phyloP scores from a whole-genome alignment of 2,797 vertebrate species.

The Nyctalus aviator region DNA sequence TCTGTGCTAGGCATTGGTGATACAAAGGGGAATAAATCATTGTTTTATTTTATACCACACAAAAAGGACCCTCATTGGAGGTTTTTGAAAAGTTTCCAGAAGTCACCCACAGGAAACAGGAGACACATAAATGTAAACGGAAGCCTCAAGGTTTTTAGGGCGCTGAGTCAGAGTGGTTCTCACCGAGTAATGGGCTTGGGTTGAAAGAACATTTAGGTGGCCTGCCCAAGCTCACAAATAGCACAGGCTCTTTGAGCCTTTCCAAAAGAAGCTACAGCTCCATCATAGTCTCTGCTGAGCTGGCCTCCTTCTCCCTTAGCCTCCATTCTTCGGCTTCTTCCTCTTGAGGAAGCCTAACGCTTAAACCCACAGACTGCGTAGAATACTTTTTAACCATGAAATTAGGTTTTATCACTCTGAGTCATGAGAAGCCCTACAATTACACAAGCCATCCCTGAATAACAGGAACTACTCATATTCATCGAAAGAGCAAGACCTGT shows the following conservation, averaged over 20 bases:
- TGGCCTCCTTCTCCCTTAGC: neutral
- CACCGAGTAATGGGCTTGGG: slow-evolving; percentile 1
- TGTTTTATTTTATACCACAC: neutral
- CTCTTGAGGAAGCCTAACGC: slow-evolving; percentile 20
- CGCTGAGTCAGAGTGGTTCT: slow-evolving; percentile 46
- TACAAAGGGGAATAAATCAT: neutral
- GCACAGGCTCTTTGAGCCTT: slow-evolving; percentile 21
- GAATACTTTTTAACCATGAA: slow-evolving; percentile 31
- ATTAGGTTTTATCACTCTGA: slow-evolving; percentile 60
- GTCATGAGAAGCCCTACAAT: slow-evolving; percentile 21
- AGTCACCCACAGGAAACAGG: slow-evolving; percentile 61
- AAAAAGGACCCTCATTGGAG: slow-evolving; percentile 28
- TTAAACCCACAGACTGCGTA: slow-evolving; percentile 42
- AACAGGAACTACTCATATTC: slow-evolving; percentile 64
- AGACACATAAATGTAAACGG: slow-evolving; percentile 36
- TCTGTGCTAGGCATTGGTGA: neutral
- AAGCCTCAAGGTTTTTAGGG: slow-evolving; percentile 55
- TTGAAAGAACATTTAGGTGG: slow-evolving; percentile 5
- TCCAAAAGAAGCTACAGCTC: slow-evolving; percentile 23
- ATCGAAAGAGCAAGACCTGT: slow-evolving; percentile 57
- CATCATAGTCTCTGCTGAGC: neutral
- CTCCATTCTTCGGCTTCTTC: neutral
- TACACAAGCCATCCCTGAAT: slow-evolving; percentile 4
- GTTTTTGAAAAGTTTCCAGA: slow-evolving; percentile 60
- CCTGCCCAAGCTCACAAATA: slow-evolving; percentile 29